Percentiles rank a stretch among this genome's conserved stretches.
Conservation (phyloP, 2,113 vertebrate genomes). For the Glareola pratincola region DNA sequence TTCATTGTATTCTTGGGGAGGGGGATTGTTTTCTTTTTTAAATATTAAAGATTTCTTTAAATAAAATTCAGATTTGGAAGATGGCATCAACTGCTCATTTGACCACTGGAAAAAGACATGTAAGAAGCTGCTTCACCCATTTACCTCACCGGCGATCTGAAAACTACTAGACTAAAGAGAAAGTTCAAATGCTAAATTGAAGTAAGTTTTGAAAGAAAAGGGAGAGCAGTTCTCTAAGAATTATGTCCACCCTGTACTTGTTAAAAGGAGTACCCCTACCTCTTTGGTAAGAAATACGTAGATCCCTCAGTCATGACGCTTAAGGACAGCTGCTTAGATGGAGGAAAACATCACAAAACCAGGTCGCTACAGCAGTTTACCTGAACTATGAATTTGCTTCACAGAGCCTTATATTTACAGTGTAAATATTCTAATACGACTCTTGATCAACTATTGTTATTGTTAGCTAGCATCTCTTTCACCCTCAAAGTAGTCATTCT, state of each 20-base stretch:
- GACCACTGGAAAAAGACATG: not conserved
- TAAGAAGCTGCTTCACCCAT: not conserved
- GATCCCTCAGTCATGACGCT: not conserved
- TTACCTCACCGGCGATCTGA: not conserved
- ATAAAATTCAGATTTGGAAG: not conserved
- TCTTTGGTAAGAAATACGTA: rapidly evolving
- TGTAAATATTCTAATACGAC: not conserved
- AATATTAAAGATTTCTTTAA: not conserved
- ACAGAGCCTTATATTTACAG: not conserved
- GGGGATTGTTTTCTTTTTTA: not conserved
- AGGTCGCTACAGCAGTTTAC: not conserved
- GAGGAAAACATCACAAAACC: not conserved
- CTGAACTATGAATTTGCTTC: not conserved
- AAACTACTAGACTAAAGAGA: not conserved
- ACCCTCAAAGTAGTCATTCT: not conserved
- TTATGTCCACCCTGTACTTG: not conserved
- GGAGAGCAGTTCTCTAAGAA: not conserved
- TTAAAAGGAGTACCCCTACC: not conserved
- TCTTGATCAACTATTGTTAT: not conserved
- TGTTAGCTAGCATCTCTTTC: not conserved
- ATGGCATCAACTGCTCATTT: not conserved
- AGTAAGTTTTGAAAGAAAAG: not conserved
- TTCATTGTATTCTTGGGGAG: not conserved
- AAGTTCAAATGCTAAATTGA: not conserved
- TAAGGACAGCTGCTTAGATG: not conserved